Percentiles rank a stretch among this genome's conserved stretches.
Conservation (phyloP, 2,113 vertebrate species). For the Scophthalmus maximus region DNA sequence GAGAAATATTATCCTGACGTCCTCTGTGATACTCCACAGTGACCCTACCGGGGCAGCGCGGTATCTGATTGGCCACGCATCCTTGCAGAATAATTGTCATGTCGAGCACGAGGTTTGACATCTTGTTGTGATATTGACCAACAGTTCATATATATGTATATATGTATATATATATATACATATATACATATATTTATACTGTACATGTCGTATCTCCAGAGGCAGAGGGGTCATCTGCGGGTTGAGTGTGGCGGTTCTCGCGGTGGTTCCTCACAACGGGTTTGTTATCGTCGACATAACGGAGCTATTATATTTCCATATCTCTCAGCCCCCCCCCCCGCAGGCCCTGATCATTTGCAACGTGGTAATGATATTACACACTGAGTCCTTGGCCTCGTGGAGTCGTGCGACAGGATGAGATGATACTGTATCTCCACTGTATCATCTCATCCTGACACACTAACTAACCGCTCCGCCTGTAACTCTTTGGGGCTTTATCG, state of each 20-base stretch:
- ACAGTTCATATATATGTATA: too few relatives aligned
- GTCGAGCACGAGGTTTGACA: too few relatives aligned
- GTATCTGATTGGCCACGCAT: constrained; percentile 19
- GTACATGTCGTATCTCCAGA: too few relatives aligned
- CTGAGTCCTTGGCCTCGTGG: constrained; percentile 18
- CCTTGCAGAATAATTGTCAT: too few relatives aligned
- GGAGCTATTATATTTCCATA: constrained; percentile 43
- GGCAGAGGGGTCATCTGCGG: constrained; percentile 28
- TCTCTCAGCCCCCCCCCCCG: constrained; percentile 30
- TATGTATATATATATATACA: too few relatives aligned
- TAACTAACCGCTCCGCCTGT: not conserved
- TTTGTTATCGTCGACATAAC: constrained; percentile 60
- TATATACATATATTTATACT: too few relatives aligned
- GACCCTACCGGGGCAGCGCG: constrained; percentile 52
- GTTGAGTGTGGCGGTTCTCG: constrained; percentile 32
- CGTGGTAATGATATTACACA: constrained; percentile 29
- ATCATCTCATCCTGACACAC: not conserved
- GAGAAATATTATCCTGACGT: constrained; percentile 48
- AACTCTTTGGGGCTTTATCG: not conserved
- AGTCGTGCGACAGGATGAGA: too few relatives aligned
- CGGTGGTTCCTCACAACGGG: constrained; percentile 21
- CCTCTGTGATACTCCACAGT: constrained; percentile 31
- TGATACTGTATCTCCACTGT: too few relatives aligned
- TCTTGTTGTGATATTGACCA: too few relatives aligned
- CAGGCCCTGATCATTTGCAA: constrained; percentile 39